Conservation (phyloP, 2,797 vertebrate genomes). For the Silurus lanzhouensis region DNA sequence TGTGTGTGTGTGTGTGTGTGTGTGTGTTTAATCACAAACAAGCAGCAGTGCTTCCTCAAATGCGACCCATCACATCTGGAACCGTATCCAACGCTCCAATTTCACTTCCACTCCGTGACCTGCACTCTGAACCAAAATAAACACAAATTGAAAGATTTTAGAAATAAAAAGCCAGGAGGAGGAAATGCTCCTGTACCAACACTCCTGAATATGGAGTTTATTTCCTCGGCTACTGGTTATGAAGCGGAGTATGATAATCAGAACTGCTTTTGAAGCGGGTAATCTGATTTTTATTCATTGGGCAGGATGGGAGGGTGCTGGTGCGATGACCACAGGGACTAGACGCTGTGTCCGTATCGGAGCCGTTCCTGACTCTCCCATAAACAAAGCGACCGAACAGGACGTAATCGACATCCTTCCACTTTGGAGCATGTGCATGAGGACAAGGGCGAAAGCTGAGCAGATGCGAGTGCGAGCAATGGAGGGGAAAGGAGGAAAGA, state of each 20-base stretch:
- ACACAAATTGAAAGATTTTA: background rate
- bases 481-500: constrained; percentile 19
- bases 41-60: constrained; percentile 54
- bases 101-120: constrained; percentile 69
- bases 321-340: constrained; percentile 62
- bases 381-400: constrained; percentile 65
- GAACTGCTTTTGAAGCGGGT: constrained; percentile 65
- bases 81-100: constrained; percentile 56
- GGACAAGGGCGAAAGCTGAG: constrained; percentile 35
- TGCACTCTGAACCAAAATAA: constrained; percentile 67
- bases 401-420: constrained; percentile 55
- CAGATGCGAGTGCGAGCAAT: constrained; percentile 14
- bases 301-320: constrained; percentile 78
- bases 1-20: background rate
- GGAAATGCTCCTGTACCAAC: background rate
- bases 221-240: constrained; percentile 53
- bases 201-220: constrained; percentile 48
- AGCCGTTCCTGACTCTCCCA: constrained; percentile 63
- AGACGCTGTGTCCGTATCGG: constrained; percentile 66
- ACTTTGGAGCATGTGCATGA: constrained; percentile 19
- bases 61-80: constrained; percentile 68
- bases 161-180: background rate
- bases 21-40: constrained; percentile 59
- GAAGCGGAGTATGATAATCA: constrained; percentile 54
- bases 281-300: constrained; percentile 74